A percentile compares a stretch with the other conserved stretches of the same genome.
phyloP scores from a whole-genome alignment of 1,140 invertebrate species.

The Maconellicoccus hirsutus region DNA sequence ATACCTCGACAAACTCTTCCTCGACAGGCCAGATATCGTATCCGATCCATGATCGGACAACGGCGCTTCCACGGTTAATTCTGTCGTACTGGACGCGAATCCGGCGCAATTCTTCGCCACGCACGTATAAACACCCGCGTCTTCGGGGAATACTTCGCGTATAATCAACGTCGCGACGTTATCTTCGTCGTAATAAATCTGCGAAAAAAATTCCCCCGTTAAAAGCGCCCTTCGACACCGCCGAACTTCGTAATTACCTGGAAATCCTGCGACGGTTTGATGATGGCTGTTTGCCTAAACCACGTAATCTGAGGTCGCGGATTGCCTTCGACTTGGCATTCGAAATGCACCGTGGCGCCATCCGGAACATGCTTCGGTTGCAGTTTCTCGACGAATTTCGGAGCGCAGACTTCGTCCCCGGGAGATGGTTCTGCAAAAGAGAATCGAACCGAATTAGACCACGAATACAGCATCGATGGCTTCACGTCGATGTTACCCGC shows the following conservation, averaged over 20 bases:
- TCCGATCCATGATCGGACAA: conserved; percentile 80
- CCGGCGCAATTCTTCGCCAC: conserved; percentile 91
- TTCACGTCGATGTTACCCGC: no score
- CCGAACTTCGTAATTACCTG: no score
- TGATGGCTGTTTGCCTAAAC: conserved; percentile 85
- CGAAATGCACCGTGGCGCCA: conserved; percentile 77
- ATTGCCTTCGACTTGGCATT: conserved; percentile 77
- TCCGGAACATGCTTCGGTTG: conserved; percentile 70
- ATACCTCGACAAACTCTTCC: conserved; percentile 62
- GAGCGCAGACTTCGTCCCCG: conserved; percentile 62
- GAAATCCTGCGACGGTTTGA: conserved; percentile 80
- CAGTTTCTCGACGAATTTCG: conserved; percentile 73
- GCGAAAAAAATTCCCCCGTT: no score
- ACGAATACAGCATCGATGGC: no score
- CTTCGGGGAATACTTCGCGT: conserved; percentile 90
- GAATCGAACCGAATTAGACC: conserved; percentile 17
- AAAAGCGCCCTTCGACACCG: no score
- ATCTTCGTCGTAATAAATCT: conserved; percentile 86
- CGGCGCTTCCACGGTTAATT: conserved; percentile 73
- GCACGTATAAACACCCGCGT: conserved; percentile 91
- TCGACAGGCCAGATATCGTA: conserved; percentile 53
- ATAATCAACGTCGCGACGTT: conserved; percentile 87
- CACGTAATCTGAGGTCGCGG: conserved; percentile 86
- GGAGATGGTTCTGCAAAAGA: conserved; percentile 56
- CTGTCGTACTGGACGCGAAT: conserved; percentile 81